These are phyloP conservation scores for Temnothorax curvispinosus DNA, from an alignment of 1,140 invertebrate species.

Conservation along the genomic window DNA sequence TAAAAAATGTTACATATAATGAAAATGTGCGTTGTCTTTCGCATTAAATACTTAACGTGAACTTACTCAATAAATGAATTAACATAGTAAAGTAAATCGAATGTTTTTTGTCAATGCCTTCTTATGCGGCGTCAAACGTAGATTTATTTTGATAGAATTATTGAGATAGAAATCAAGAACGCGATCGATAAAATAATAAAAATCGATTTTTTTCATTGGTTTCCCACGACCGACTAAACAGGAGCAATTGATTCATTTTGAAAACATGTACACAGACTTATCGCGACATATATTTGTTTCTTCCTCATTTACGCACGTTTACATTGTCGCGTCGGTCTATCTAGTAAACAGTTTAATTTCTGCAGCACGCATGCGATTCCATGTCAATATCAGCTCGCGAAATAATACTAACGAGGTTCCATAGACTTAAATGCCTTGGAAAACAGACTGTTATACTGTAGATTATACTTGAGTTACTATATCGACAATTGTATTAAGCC, in stretches of 20 bases:
- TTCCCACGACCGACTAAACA: background rate
- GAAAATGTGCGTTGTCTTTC: background rate
- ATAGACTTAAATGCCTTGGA: background rate
- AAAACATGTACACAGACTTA: background rate
- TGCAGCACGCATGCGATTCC: background rate
- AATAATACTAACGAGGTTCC: slow-evolving; percentile 26
- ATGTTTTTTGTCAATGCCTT: background rate
- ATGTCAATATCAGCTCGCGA: slow-evolving; percentile 27
- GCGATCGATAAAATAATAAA: background rate
- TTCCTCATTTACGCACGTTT: background rate
- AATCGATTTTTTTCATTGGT: background rate
- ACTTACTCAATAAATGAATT: background rate
- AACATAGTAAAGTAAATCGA: background rate
- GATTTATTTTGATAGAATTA: background rate
- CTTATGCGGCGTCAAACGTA: background rate
- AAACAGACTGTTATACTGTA: background rate
- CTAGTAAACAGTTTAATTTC: slow-evolving; percentile 50
- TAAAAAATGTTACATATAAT: background rate
- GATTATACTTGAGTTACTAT: background rate
- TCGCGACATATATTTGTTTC: background rate
- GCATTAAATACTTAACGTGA: background rate
- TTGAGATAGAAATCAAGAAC: background rate
- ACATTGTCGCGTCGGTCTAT: slow-evolving; percentile 8
- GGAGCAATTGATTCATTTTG: background rate
- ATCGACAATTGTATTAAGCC: background rate